A percentile compares a stretch with the other conserved stretches of the same genome.
Conservation (phyloP, 2,888 invertebrate species). For the Sialis lutaria region DNA sequence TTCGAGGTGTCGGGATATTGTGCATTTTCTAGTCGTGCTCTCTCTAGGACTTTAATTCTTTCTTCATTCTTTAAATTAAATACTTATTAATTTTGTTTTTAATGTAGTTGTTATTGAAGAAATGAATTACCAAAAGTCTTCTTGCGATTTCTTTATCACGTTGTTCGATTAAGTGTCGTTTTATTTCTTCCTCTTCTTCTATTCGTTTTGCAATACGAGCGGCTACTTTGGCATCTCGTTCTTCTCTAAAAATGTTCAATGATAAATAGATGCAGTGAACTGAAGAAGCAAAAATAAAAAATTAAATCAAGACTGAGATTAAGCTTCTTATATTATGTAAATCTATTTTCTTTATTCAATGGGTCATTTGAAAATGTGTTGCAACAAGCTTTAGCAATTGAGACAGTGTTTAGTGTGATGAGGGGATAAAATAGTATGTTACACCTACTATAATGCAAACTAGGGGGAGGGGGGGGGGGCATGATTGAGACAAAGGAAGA, state of each 20-base stretch:
- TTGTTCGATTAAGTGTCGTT: conserved; percentile 31
- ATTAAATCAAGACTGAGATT: background rate
- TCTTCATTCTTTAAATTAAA: background rate
- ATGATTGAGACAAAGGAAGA: background rate
- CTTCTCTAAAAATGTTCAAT: conserved; percentile 34
- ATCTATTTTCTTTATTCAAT: too few relatives aligned
- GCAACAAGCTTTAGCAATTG: too few relatives aligned
- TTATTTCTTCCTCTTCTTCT: conserved; percentile 33
- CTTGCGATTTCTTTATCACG: conserved; percentile 33
- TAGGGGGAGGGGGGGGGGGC: too few relatives aligned
- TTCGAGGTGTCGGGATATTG: background rate
- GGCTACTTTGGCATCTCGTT: conserved; percentile 47
- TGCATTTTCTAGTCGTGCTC: background rate
- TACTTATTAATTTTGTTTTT: background rate
- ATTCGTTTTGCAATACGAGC: conserved; percentile 47
- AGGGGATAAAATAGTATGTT: too few relatives aligned
- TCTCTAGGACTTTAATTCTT: background rate
- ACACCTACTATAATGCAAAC: too few relatives aligned
- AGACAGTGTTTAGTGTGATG: too few relatives aligned
- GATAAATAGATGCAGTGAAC: background rate
- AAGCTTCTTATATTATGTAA: too few relatives aligned
- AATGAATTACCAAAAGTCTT: conserved; percentile 26
- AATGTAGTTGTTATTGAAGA: background rate
- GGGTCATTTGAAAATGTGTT: too few relatives aligned
- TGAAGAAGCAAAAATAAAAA: background rate